Base-by-base conservation (phyloP, 2,113 vertebrate species). In the Prolemur simus region DNA sequence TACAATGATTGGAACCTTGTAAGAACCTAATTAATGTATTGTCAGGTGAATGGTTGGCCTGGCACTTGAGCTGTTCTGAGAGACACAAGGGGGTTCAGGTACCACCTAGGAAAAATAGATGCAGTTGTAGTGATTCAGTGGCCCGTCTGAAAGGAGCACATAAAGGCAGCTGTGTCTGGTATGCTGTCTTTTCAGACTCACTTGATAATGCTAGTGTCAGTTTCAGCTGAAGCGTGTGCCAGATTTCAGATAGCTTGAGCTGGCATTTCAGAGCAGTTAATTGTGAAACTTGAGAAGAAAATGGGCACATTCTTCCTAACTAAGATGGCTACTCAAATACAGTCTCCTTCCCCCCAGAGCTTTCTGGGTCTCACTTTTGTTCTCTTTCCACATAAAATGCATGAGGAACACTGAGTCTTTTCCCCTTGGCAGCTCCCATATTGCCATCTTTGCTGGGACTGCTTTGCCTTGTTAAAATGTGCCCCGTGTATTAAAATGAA, bases 221-320 rank as follows among this genome's bases (percentile, higher is more conserved):
- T 98, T 98, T 98, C 97, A 98, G 96, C 91, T 64, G 80, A 98
- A 95, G 92, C 87, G 60, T 96, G 96, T 97, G 98, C 98, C 98
- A 98, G 98, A 97, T 98, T 98, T 96, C 97, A 98, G 98, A 98
- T 97, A 96, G 96, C 95, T 95, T 3, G 88, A 93, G 89, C 81
- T 97, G 98, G 97, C 92, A 85, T 98, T 95, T 96, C 97, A 97
- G 97, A 98, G 92, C 85, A 0, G 66, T 97, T 98, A 97, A 98
- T 98, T 98, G 98, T 98, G 98, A 98, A 98, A 99, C 97, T 95
- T 71, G 94, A 98, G 98, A 98, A 97, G 98, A 97, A 98, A 98
- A 98, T 96, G 97, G 96, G 94, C 94, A 73, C 95, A 88, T 98
- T 98, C 97, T 98, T 98, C 98, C 81, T 90, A 96, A 97, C 81